Base-by-base conservation (phyloP, 2,113 vertebrate species). In the Onychostoma macrolepis region DNA sequence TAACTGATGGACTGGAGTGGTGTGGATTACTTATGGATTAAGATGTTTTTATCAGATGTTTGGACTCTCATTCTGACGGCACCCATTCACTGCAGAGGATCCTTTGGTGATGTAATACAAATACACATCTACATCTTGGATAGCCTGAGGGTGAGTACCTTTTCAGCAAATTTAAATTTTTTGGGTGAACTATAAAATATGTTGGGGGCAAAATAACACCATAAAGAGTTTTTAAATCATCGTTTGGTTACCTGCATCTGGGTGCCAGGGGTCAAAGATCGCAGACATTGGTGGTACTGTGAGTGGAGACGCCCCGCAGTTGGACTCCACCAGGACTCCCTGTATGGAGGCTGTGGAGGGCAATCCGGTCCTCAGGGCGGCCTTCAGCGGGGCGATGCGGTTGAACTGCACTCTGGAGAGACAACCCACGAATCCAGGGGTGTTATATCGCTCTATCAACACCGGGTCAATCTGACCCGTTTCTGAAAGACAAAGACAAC, bases 301-400 rank as follows among this genome's bases (percentile, higher is more conserved):
- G 85, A 98, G 94, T 0, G 98, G 98, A 28, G 96, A 96, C 1
- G 98, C 97, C 71, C 98, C 98, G 9, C 98, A 99, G 92, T 99
- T 99, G 89, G 98, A 99, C 69, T 98, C 97, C 21, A 99, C 97
- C 87, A 99, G 93, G 33, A 97, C 96, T 12, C 98, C 98, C 86
- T 97, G 95, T 72, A 96, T 92, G 89, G 95, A 94, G 77, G 98
- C 95, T 2, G 97, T 96, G 0, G 97, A 96, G 33, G 92, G 24
- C 90, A 94, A 93, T 1, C 94, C 95, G 0, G 93, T 94, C 72
- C 96, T 96, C 91, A 99, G 88, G 0, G 97, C 98, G 0, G 97
- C 96, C 90, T 99, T 99, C 76, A 99, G 94, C 0, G 98, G 98
- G 0, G 97, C 95, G 30, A 99, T 92, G 3, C 94, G 94, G 94